These are phyloP conservation scores for Vollenhovia emeryi DNA, from an alignment of 1,140 invertebrate genomes.

Conservation along the genomic window DNA sequence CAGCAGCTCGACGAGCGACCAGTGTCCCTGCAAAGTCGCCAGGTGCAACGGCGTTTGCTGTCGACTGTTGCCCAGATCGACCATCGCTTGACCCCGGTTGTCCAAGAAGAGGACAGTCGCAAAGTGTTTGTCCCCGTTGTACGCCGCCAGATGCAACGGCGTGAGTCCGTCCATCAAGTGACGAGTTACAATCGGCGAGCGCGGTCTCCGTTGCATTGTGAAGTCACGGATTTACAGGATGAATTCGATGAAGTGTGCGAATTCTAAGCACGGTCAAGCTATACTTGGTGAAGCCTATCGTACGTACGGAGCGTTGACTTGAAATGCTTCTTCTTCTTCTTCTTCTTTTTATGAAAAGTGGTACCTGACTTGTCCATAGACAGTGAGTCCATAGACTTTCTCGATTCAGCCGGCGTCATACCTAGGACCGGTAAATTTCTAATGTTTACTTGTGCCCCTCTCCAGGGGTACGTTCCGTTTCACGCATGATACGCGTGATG, in stretches of 20 bases:
- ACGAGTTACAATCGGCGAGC: conserved; percentile 89
- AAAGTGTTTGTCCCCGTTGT: conserved; percentile 94
- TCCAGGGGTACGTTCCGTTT: too few relatives aligned
- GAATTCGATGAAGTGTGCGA: too few relatives aligned
- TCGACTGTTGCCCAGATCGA: conserved; percentile 94
- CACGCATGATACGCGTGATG: too few relatives aligned
- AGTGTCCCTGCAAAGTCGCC: conserved; percentile 94
- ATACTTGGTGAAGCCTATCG: background rate
- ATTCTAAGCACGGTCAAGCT: background rate
- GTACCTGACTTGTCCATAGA: too few relatives aligned
- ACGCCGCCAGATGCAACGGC: conserved; percentile 92
- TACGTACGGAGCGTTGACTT: conserved; percentile 91
- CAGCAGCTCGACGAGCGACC: conserved; percentile 92
- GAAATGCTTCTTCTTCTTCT: too few relatives aligned
- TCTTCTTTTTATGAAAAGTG: too few relatives aligned
- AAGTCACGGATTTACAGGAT: background rate
- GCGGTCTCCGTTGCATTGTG: conserved; percentile 90
- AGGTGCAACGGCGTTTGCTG: conserved; percentile 93
- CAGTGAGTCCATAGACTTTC: too few relatives aligned
- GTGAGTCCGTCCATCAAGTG: conserved; percentile 95
- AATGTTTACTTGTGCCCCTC: too few relatives aligned
- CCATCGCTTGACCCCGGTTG: conserved; percentile 88
- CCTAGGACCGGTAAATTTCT: too few relatives aligned
- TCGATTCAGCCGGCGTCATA: too few relatives aligned
- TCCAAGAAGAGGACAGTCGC: conserved; percentile 87